Percentiles rank a stretch among this genome's conserved stretches.
phyloP scores from a whole-genome alignment of 2,797 vertebrate species.

The Philypnodon macrostomus region DNA sequence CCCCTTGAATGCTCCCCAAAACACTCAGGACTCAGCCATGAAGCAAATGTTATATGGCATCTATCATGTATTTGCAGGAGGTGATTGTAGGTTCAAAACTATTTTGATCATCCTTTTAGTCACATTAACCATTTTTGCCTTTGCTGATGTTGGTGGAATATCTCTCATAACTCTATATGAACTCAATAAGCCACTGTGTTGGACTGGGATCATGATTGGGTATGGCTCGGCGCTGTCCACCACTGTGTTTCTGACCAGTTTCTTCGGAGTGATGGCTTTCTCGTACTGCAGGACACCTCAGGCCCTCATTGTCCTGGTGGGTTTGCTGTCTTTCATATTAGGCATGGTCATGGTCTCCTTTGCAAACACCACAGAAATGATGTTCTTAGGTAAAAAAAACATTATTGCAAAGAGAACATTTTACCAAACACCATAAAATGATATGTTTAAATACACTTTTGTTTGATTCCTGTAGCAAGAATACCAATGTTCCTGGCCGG shows the following conservation, averaged over 20 bases:
- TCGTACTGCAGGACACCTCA: conserved; percentile 82
- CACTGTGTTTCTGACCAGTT: conserved; percentile 83
- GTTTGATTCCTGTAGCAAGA: conserved; percentile 76
- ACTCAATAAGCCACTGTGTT: conserved; percentile 90
- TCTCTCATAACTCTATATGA: conserved; percentile 86
- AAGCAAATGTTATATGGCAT: conserved; percentile 76
- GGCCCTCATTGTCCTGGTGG: conserved; percentile 80
- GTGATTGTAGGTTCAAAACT: conserved; percentile 62
- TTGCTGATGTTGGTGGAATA: conserved; percentile 74
- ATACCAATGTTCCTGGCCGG: conserved; percentile 80
- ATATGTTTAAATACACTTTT: not conserved
- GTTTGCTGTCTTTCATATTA: conserved; percentile 82
- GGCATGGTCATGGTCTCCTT: conserved; percentile 83
- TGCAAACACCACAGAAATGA: conserved; percentile 84
- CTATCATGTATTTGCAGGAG: conserved; percentile 78
- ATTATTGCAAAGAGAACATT: too few species aligned
- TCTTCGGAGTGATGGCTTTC: conserved; percentile 81
- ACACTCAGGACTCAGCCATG: conserved; percentile 58
- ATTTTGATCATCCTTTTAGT: conserved; percentile 80
- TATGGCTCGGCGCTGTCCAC: conserved; percentile 86
- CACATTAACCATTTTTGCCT: conserved; percentile 77
- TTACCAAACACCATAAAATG: too few species aligned
- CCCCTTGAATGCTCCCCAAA: not conserved
- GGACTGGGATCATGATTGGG: conserved; percentile 90
- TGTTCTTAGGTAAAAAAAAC: conserved; percentile 87